Percentiles rank a stretch among this genome's conserved stretches.
phyloP scores from a whole-genome alignment of 37 sponge, comb jelly and placozoan species.

The Ianthella basta region DNA sequence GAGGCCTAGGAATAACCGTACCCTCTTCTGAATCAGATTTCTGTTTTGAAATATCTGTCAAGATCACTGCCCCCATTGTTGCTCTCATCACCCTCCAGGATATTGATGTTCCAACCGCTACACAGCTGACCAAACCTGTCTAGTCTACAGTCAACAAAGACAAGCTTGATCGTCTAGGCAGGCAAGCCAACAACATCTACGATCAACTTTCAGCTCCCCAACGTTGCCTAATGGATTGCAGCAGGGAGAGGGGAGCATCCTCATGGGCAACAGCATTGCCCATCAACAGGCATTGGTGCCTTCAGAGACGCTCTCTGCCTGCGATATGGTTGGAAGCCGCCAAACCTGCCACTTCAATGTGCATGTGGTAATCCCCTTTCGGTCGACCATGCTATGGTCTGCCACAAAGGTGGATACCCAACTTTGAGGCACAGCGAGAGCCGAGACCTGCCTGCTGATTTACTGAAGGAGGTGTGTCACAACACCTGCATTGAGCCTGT shows the following conservation, averaged over 20 bases:
- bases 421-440: not conserved
- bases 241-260: not conserved
- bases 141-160: not conserved
- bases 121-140: not conserved
- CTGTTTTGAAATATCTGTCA: not conserved
- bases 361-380: constrained; percentile 16
- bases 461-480: not conserved
- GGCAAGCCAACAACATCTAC: not conserved
- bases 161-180: not conserved
- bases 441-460: constrained; percentile 2
- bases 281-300: no score
- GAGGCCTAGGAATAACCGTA: not conserved
- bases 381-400: constrained; percentile 12
- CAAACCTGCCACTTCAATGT: not conserved
- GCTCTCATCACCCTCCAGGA: not conserved
- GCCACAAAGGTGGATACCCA: constrained; percentile 22
- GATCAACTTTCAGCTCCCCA: not conserved
- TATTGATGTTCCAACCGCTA: not conserved
- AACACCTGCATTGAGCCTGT: not conserved
- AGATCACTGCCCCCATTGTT: constrained; percentile 18
- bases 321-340: not conserved
- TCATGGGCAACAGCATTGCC: not conserved
- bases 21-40: not conserved
- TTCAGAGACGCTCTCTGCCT: constrained; percentile 5
- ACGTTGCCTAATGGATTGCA: not conserved